Evolutionary conservation across 2,797 vertebrate genomes (phyloP).

Genomic region (Notolabrus celidotus): DNA sequence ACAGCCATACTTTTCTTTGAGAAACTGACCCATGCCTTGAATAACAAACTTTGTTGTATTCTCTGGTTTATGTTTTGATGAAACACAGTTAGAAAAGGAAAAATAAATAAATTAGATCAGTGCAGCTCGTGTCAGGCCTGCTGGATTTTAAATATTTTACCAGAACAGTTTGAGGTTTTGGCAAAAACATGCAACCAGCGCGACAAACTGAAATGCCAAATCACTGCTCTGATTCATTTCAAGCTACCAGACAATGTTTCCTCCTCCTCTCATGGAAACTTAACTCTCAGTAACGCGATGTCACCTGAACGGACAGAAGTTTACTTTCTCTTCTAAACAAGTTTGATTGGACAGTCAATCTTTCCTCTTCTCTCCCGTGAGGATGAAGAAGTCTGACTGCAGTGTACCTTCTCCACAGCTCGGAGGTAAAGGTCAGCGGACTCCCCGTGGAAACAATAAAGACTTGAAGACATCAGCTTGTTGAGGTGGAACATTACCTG

Average conservation of each 20-base stretch:
- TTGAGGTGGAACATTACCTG: constrained; percentile 22
- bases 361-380: not conserved
- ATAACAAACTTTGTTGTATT: not conserved
- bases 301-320: not conserved
- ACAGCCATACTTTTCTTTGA: too few species aligned
- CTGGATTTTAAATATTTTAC: not conserved
- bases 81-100: not conserved
- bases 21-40: too few species aligned
- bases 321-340: not conserved
- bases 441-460: constrained; percentile 5
- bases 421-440: constrained; percentile 27
- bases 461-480: not conserved
- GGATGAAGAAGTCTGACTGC: not conserved
- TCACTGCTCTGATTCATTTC: not conserved
- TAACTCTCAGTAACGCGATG: not conserved
- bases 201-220: not conserved
- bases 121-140: not conserved
- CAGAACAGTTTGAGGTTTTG: not conserved
- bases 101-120: not conserved
- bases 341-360: not conserved
- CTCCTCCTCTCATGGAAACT: not conserved
- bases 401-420: not conserved
- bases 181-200: not conserved
- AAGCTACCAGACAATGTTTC: not conserved
- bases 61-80: not conserved